phyloP scores from a whole-genome alignment of 1,140 invertebrate genomes.

The Solenopsis fugax region DNA sequence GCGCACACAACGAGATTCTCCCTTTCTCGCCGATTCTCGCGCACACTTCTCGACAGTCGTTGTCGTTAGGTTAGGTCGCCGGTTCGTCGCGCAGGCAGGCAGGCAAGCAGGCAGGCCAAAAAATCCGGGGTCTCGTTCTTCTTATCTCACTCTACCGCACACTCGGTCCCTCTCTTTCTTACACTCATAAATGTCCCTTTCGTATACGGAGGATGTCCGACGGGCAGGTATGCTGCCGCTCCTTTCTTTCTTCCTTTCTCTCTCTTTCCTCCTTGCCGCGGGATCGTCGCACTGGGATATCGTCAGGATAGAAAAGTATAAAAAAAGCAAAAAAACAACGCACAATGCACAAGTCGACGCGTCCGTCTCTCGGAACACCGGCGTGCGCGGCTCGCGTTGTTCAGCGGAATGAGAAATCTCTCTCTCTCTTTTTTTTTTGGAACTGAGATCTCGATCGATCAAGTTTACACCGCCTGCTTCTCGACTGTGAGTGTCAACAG shows the following conservation, averaged over 20 bases:
- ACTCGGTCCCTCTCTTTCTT: not conserved
- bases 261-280: not conserved
- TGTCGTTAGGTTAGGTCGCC: constrained; percentile 72
- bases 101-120: constrained; percentile 23
- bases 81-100: constrained; percentile 51
- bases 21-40: constrained; percentile 18
- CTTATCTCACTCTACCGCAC: not conserved
- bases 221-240: constrained; percentile 15
- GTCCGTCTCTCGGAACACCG: constrained; percentile 13
- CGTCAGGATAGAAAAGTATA: constrained; percentile 60
- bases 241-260: not conserved
- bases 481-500: constrained; percentile 11
- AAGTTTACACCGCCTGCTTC: not conserved
- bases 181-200: constrained; percentile 48
- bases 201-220: constrained; percentile 22
- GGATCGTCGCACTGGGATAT: constrained; percentile 15
- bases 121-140: constrained; percentile 37
- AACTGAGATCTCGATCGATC: not conserved
- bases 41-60: constrained; percentile 21
- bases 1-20: constrained; percentile 1
- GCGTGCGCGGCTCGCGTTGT: not conserved
- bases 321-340: constrained; percentile 60
- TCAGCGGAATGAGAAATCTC: not conserved
- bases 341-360: constrained; percentile 41
- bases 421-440: not conserved